Percentiles rank a stretch among this genome's conserved stretches.
Evolutionary conservation across 2,113 vertebrate genomes (phyloP).

Genomic region (Probosciger aterrimus): DNA sequence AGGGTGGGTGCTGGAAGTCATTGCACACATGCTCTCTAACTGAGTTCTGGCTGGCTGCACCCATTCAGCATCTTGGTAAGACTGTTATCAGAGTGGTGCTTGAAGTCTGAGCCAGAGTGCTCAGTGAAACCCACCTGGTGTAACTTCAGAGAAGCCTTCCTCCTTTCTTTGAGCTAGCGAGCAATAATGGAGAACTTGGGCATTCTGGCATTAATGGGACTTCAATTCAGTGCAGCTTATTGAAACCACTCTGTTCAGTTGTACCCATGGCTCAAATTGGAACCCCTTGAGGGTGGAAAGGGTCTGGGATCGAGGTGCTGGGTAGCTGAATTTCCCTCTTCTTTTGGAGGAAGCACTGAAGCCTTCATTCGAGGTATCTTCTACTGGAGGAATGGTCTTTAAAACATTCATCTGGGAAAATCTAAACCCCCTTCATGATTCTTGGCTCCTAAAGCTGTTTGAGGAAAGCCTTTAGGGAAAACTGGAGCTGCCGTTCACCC

Average conservation of each 20-base stretch:
- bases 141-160: not conserved
- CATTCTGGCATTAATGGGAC: not conserved
- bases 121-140: not conserved
- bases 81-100: not conserved
- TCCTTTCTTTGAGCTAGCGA: not conserved
- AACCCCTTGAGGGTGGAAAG: rapidly evolving
- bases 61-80: not conserved
- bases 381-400: not conserved
- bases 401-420: not conserved
- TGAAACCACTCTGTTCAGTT: too few species aligned
- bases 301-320: too few species aligned
- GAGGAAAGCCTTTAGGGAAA: not conserved
- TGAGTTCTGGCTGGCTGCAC: not conserved
- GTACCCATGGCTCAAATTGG: rapidly evolving
- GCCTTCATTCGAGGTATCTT: not conserved
- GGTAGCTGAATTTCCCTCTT: not conserved
- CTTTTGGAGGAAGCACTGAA: not conserved
- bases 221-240: not conserved
- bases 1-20: not conserved
- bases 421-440: not conserved
- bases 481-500: not conserved
- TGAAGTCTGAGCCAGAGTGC: not conserved
- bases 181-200: not conserved
- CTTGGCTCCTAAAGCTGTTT: not conserved
- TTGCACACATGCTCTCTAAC: not conserved